Evolutionary conservation across 1,140 invertebrate species (phyloP).

Genomic region (Chymomyza costata): DNA sequence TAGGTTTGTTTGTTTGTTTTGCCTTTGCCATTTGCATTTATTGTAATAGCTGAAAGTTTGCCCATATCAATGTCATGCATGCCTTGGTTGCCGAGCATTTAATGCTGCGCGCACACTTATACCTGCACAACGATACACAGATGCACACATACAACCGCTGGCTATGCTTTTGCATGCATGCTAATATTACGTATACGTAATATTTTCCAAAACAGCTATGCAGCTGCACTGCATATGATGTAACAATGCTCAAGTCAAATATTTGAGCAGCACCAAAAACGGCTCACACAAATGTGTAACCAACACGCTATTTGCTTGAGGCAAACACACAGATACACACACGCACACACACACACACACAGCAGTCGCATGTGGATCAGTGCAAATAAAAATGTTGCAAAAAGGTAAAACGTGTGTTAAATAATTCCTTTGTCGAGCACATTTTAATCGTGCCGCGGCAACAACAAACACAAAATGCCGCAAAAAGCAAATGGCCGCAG

Average conservation of each 20-base stretch:
- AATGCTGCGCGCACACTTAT: slow-evolving; percentile 39
- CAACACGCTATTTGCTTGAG: slow-evolving; percentile 70
- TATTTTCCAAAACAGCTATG: too few relatives aligned
- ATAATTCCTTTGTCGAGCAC: slow-evolving; percentile 73
- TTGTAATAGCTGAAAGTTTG: slow-evolving; percentile 61
- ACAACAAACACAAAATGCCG: slow-evolving; percentile 39
- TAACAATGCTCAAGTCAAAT: slow-evolving; percentile 55
- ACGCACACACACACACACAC: slow-evolving; percentile 6
- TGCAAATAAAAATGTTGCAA: slow-evolving; percentile 69
- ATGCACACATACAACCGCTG: too few relatives aligned
- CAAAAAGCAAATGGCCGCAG: slow-evolving; percentile 11
- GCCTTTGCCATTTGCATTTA: slow-evolving; percentile 53
- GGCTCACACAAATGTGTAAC: slow-evolving; percentile 70
- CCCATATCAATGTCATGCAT: slow-evolving; percentile 54
- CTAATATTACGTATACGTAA: slow-evolving; percentile 66
- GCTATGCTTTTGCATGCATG: slow-evolving; percentile 47
- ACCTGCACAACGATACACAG: slow-evolving; percentile 16
- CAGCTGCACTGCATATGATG: slow-evolving; percentile 59
- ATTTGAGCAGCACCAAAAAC: slow-evolving; percentile 62
- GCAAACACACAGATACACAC: slow-evolving; percentile 34
- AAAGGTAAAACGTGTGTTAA: slow-evolving; percentile 73
- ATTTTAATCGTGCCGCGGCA: slow-evolving; percentile 71
- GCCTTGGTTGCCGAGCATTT: slow-evolving; percentile 66
- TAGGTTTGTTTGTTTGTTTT: slow-evolving; percentile 29
- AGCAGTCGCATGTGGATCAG: slow-evolving; percentile 44